A percentile compares a stretch with the other conserved stretches of the same genome.
Evolutionary conservation across 2,888 invertebrate species (phyloP).

Genomic region (Tromatobia lineatoria): DNA sequence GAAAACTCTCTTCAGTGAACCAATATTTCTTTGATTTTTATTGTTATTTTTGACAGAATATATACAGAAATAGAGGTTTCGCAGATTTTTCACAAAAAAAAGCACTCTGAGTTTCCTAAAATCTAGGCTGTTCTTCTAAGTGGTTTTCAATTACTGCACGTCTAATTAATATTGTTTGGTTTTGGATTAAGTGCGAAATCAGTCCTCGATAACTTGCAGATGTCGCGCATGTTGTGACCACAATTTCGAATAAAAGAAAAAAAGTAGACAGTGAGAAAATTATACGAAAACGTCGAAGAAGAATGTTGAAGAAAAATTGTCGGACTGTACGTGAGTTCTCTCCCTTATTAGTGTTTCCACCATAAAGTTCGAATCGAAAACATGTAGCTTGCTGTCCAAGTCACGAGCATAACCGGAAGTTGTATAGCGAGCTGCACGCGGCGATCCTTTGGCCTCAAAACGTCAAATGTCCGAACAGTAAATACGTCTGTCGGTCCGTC

Average conservation of each 20-base stretch:
- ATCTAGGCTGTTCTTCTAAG: no score
- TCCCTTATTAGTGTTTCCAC: background rate
- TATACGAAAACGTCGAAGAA: background rate
- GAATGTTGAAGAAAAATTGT: constrained; percentile 9
- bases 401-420: constrained; percentile 12
- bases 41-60: no score
- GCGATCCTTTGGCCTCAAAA: background rate
- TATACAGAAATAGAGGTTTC: no score
- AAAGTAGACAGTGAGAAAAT: background rate
- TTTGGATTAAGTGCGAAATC: constrained; percentile 22
- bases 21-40: no score
- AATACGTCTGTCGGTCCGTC: constrained; percentile 24
- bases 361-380: background rate
- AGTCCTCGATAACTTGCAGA: constrained; percentile 9
- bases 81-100: no score
- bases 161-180: background rate
- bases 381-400: constrained; percentile 9
- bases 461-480: constrained; percentile 9
- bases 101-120: no score
- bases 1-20: no score
- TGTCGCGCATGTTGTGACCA: background rate
- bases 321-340: background rate
- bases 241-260: constrained; percentile 1
- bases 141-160: background rate
- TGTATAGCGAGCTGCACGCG: background rate